Percentiles rank a stretch among this genome's conserved stretches.
phyloP scores from a whole-genome alignment of 2,113 vertebrate genomes.

The Hoplias malabaricus region DNA sequence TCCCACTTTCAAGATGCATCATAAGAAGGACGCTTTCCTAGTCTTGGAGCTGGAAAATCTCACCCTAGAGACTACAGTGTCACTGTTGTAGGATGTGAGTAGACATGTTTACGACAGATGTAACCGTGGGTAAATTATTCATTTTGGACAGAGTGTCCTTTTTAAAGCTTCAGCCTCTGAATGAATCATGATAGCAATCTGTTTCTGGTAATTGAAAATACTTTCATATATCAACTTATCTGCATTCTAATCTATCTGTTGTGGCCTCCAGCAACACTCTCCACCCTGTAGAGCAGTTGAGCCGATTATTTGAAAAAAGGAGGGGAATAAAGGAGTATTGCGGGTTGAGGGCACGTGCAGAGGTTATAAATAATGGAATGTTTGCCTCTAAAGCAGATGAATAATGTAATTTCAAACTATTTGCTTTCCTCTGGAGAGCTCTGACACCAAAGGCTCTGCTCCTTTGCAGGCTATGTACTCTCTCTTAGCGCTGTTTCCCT shows the following conservation, averaged over 20 bases:
- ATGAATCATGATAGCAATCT: neutral
- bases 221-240: neutral
- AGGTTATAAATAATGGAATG: conserved; percentile 7
- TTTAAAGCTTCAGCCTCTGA: neutral
- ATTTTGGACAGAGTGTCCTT: no score
- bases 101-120: no score
- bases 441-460: neutral
- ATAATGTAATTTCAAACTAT: conserved; percentile 10
- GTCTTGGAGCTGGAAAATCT: no score
- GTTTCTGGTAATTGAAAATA: neutral
- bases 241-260: neutral
- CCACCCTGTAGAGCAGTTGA: neutral
- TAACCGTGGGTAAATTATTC: no score
- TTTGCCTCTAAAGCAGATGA: conserved; percentile 20
- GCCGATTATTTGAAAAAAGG: neutral
- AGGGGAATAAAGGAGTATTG: neutral
- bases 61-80: no score
- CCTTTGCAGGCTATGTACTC: neutral
- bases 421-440: neutral
- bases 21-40: no score
- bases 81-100: no score
- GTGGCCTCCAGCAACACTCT: neutral
- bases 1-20: no score
- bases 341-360: neutral
- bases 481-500: neutral